Base-by-base conservation (phyloP, 2,888 invertebrate species). In the Caenorhabditis japonica region DNA sequence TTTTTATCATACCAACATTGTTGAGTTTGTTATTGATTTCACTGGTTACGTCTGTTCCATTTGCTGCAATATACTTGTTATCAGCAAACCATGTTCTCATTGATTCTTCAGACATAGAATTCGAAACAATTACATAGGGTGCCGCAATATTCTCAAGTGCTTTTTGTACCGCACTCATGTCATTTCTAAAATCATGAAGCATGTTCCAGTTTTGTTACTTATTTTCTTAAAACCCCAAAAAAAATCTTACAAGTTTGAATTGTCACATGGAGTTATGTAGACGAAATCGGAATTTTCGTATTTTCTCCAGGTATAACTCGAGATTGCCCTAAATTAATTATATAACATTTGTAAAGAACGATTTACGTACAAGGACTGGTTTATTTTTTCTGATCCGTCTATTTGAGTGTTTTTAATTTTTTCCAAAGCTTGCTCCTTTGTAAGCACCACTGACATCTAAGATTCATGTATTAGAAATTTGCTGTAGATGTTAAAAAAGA, bases 221-320 rank as follows among this genome's bases (percentile, higher is more conserved):
- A n/a, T n/a, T n/a, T 10, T n/a, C 43, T 3, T 4, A 21, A 43
- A 43, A 3, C 19, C n/a, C 13, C 13, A 12, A 25, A 12, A n/a
- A 3, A 39, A 23, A 23, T n/a, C 53, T 27, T 12, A 53, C 53
- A 0, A 2, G 21, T 53, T 41, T 27, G 17, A 27, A 7, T 21
- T 39, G 12, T 17, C 12, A 15, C 53, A 53, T 21, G 53, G 53
- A 12, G 53, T 13, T 4, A 38, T 36, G n/a, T 41, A 53, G 13
- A 53, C 53, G 10, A 53, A 27, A 25, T 53, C 53, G 1, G 13
- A 38, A 21, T 4, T 3, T 1, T 19, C 15, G 23, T 52, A 52
- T 21, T 27, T 13, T 13, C 8, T 43, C 1, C 21, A 23, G 19
- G 19, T 23, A 21, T 43, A 43, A 21, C 43, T 43, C 13, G 15